Conservation (phyloP, 2,797 vertebrate genomes). For the Dendrocincla tyrannina region DNA sequence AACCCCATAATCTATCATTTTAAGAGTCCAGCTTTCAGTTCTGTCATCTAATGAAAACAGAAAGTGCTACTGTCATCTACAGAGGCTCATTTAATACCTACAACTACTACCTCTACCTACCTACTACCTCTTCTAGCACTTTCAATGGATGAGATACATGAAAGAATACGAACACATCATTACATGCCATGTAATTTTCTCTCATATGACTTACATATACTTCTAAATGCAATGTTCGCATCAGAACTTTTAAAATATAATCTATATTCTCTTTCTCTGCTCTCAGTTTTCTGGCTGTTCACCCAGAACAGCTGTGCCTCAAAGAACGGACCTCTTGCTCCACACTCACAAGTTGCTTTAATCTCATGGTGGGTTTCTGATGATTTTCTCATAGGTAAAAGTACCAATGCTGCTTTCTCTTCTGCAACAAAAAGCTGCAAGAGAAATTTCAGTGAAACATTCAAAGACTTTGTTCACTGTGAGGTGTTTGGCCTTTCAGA, state of each 20-base stretch:
- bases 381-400: not conserved
- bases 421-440: not conserved
- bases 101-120: not conserved
- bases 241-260: not conserved
- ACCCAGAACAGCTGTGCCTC: not conserved
- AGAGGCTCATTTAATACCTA: not conserved
- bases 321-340: not conserved
- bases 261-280: not conserved
- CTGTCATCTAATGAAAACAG: not conserved
- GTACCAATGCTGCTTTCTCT: not conserved
- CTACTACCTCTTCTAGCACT: not conserved
- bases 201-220: not conserved
- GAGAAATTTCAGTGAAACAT: not conserved
- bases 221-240: not conserved
- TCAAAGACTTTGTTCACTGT: not conserved
- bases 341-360: not conserved
- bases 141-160: not conserved
- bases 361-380: not conserved
- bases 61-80: not conserved
- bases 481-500: not conserved
- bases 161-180: not conserved
- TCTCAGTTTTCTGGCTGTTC: not conserved
- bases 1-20: rapidly evolving
- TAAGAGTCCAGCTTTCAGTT: not conserved
- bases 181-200: not conserved